Evolutionary conservation across 2,888 invertebrate species (phyloP).

Genomic region (Xestia sexstrigata): DNA sequence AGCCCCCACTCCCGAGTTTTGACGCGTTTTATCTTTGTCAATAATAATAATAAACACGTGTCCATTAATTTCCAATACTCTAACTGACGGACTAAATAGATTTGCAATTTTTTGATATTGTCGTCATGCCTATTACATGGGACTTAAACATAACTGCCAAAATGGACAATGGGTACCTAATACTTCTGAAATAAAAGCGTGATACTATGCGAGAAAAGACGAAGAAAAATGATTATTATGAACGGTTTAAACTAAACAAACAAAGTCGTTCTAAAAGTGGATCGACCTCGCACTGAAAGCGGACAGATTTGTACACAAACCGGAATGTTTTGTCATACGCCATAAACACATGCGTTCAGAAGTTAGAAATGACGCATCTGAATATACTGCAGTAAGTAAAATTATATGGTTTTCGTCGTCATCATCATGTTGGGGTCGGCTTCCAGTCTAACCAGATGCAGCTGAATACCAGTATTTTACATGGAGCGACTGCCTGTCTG

Average conservation of each 20-base stretch:
- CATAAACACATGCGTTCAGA: slow-evolving; percentile 12
- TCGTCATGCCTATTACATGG: too few relatives aligned
- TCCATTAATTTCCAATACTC: too few relatives aligned
- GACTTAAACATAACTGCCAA: too few relatives aligned
- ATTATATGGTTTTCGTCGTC: not conserved
- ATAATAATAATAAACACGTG: too few relatives aligned
- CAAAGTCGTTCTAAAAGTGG: slow-evolving; percentile 2
- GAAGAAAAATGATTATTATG: slow-evolving; percentile 10
- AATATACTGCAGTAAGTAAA: slow-evolving; percentile 11
- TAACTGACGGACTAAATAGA: too few relatives aligned
- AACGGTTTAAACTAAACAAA: slow-evolving; percentile 17
- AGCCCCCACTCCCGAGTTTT: too few relatives aligned
- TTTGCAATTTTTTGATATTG: too few relatives aligned
- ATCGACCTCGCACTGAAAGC: slow-evolving; percentile 2
- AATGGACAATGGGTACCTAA: not conserved
- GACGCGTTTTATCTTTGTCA: too few relatives aligned
- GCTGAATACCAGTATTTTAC: too few relatives aligned
- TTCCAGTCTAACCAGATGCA: too few relatives aligned
- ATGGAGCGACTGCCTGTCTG: too few relatives aligned
- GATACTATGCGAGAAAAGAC: not conserved
- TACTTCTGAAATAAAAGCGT: not conserved
- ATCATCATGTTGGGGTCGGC: too few relatives aligned
- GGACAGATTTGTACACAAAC: slow-evolving; percentile 13
- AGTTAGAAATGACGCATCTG: not conserved
- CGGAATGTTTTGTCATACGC: slow-evolving; percentile 14